These are phyloP conservation scores for Drosophila setosimentum DNA, from an alignment of 2,888 invertebrate genomes.

Conservation along the genomic window DNA sequence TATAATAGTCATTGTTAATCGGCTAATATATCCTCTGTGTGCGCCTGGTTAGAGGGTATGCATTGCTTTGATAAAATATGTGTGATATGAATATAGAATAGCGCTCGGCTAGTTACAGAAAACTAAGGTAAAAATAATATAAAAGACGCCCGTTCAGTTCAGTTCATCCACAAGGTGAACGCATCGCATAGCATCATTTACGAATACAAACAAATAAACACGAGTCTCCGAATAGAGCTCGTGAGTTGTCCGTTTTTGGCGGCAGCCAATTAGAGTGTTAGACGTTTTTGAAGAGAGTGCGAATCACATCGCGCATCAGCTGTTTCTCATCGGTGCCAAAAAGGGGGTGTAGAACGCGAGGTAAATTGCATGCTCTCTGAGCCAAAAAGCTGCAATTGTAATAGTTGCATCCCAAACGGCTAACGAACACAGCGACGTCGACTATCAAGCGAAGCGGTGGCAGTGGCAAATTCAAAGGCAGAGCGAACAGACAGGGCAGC, in stretches of 20 bases:
- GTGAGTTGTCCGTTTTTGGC: conserved; percentile 18
- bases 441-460: conserved; percentile 57
- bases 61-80: conserved; percentile 11
- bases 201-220: conserved; percentile 11
- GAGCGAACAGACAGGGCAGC: conserved; percentile 27
- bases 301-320: conserved; percentile 42
- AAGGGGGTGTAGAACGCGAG: not conserved
- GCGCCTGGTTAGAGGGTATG: conserved; percentile 3
- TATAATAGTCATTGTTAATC: not conserved
- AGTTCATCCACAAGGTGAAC: conserved; percentile 52
- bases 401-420: conserved; percentile 53
- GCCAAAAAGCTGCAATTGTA: conserved; percentile 66
- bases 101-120: conserved; percentile 61
- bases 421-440: conserved; percentile 65
- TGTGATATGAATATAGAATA: conserved; percentile 55
- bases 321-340: conserved; percentile 34
- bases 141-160: conserved; percentile 31
- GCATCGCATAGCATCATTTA: conserved; percentile 5
- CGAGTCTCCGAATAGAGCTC: conserved; percentile 22
- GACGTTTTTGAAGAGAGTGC: not conserved
- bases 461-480: conserved; percentile 14
- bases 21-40: not conserved
- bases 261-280: conserved; percentile 46
- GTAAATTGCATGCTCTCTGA: conserved; percentile 47
- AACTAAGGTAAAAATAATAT: conserved; percentile 25